These are phyloP conservation scores for Archocentrus centrarchus DNA, from an alignment of 2,113 vertebrate genomes.

Conservation along the genomic window DNA sequence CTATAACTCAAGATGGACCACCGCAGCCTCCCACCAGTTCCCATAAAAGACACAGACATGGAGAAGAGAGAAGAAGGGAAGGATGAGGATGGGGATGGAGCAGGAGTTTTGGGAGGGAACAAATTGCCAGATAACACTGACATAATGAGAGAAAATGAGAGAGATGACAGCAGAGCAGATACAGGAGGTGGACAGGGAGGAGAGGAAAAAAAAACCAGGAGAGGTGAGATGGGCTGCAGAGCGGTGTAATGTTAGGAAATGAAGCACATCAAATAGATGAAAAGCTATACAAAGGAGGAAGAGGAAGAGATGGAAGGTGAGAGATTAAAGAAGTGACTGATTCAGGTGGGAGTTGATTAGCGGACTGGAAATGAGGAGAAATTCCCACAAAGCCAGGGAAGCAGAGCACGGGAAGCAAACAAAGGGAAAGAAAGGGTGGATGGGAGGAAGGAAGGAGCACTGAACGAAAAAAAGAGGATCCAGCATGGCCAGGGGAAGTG, in stretches of 20 bases:
- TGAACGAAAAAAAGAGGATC: not conserved
- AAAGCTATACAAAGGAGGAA: not conserved
- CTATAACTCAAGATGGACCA: constrained; percentile 67
- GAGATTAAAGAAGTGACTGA: constrained; percentile 30
- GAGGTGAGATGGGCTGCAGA: constrained; percentile 10
- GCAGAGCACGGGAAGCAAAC: constrained; percentile 18
- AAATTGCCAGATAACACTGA: constrained; percentile 61
- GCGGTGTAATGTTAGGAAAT: constrained; percentile 23
- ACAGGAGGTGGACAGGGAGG: constrained; percentile 11
- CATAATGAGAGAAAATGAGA: constrained; percentile 64
- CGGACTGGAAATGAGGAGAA: constrained; percentile 49
- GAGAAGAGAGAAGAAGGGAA: constrained; percentile 22
- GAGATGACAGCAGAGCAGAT: constrained; percentile 33
- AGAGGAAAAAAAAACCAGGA: constrained; percentile 20
- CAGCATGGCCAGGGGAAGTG: constrained; percentile 14
- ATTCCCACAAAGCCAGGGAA: constrained; percentile 55
- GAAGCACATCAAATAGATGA: constrained; percentile 42
- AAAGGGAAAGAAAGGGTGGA: not conserved
- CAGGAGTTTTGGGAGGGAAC: constrained; percentile 53
- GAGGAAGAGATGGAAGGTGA: constrained; percentile 1
- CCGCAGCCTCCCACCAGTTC: constrained; percentile 63
- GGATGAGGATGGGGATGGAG: constrained; percentile 34
- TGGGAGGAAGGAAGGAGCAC: not conserved
- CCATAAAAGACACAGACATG: constrained; percentile 51
- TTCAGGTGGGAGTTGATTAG: constrained; percentile 73